A percentile compares a stretch with the other conserved stretches of the same genome.
Evolutionary conservation across 1,140 invertebrate genomes (phyloP).

Genomic region (Conopomorpha cramerella): DNA sequence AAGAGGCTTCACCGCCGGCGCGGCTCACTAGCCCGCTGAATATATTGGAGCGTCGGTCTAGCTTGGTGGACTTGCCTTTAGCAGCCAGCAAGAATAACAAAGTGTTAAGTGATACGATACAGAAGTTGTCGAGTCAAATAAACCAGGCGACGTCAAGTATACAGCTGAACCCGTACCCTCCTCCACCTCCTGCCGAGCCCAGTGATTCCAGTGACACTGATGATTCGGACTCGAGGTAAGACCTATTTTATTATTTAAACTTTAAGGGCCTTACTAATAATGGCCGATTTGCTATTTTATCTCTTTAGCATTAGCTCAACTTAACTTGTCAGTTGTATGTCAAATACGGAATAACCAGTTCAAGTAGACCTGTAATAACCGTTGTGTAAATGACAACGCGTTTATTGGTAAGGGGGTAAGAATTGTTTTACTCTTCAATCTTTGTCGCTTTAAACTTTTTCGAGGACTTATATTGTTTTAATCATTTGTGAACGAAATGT

Average conservation of each 20-base stretch:
- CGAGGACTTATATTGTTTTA: no score
- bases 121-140: conserved; percentile 61
- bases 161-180: conserved; percentile 24
- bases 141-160: conserved; percentile 39
- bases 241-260: conserved; percentile 16
- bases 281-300: no score
- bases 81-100: conserved; percentile 60
- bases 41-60: conserved; percentile 39
- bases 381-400: no score
- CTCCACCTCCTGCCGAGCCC: conserved; percentile 42
- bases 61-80: conserved; percentile 30
- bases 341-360: no score
- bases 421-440: no score
- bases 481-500: no score
- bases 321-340: no score
- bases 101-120: conserved; percentile 64
- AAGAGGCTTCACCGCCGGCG: conserved; percentile 29
- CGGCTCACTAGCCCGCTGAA: conserved; percentile 35
- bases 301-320: no score
- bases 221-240: conserved; percentile 71
- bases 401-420: no score
- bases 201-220: conserved; percentile 67
- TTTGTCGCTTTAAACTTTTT: no score
- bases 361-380: no score
- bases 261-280: no score